These are phyloP conservation scores for Macropis europaea DNA, from an alignment of 2,888 invertebrate genomes.

Conservation along the genomic window DNA sequence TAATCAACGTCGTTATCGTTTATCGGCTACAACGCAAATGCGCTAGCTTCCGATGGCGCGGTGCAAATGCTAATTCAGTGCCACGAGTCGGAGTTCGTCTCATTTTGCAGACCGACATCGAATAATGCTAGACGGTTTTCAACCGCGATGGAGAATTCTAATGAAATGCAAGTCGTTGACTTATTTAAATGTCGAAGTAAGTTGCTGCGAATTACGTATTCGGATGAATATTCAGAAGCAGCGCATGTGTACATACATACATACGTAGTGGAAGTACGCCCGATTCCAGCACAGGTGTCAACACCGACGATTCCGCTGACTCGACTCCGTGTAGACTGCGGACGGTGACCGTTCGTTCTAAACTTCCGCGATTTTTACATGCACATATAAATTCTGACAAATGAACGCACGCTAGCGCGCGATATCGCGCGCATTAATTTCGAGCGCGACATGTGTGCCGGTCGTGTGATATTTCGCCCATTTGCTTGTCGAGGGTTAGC, in stretches of 20 bases:
- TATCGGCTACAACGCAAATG: no score
- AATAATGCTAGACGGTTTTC: background rate
- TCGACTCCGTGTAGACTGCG: constrained; percentile 19
- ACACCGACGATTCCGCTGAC: constrained; percentile 27
- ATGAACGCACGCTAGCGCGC: constrained; percentile 24
- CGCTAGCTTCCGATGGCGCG: no score
- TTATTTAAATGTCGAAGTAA: constrained; percentile 47
- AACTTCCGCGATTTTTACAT: constrained; percentile 42
- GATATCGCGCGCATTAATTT: constrained; percentile 41
- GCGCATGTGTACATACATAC: background rate
- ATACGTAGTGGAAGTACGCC: background rate
- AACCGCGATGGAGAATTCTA: background rate
- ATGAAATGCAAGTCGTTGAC: constrained; percentile 40
- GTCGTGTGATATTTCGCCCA: constrained; percentile 38
- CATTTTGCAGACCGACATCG: background rate
- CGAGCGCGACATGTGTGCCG: constrained; percentile 27
- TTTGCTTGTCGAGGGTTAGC: constrained; percentile 38
- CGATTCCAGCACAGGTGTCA: constrained; percentile 35
- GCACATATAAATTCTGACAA: constrained; percentile 38
- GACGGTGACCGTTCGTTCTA: constrained; percentile 13
- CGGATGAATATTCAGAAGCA: constrained; percentile 49
- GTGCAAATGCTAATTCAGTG: no score
- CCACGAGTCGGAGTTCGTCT: no score
- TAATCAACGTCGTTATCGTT: no score
- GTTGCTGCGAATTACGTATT: constrained; percentile 31